These are phyloP conservation scores for Brachionus paranguensis DNA, from an alignment of 1,140 invertebrate genomes.

Conservation along the genomic window DNA sequence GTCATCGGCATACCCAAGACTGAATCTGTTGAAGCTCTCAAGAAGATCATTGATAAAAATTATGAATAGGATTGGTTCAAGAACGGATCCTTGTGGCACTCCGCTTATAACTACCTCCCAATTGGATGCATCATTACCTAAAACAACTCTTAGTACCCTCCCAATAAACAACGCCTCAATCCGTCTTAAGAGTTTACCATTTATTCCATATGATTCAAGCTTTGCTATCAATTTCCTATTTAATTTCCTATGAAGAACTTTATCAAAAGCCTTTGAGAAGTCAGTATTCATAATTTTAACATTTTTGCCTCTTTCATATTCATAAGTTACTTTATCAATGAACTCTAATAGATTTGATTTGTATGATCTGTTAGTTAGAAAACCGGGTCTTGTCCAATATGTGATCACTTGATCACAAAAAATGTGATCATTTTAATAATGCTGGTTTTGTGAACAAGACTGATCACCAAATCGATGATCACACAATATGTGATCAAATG, in stretches of 20 bases:
- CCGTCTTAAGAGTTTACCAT: not conserved
- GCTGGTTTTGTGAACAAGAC: too few species aligned
- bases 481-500: too few species aligned
- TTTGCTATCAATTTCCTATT: not conserved
- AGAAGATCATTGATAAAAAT: not conserved
- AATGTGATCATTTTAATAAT: too few species aligned
- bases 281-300: not conserved
- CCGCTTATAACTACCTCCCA: not conserved
- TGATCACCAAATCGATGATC: too few species aligned
- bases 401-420: too few species aligned
- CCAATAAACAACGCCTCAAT: not conserved
- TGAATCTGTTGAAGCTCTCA: not conserved
- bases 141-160: not conserved
- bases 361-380: too few species aligned
- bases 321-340: not conserved
- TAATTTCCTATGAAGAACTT: not conserved
- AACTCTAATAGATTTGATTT: too few species aligned
- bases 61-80: not conserved
- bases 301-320: not conserved
- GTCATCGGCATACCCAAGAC: not conserved
- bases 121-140: not conserved
- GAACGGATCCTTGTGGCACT: not conserved
- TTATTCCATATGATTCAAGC: too few species aligned
- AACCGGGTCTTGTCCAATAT: too few species aligned
- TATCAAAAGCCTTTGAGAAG: not conserved